A percentile compares a stretch with the other conserved stretches of the same genome.
These are phyloP conservation scores for Parapristionchus giblindavisi DNA, from an alignment of 2,888 invertebrate species.

Conservation along the genomic window DNA sequence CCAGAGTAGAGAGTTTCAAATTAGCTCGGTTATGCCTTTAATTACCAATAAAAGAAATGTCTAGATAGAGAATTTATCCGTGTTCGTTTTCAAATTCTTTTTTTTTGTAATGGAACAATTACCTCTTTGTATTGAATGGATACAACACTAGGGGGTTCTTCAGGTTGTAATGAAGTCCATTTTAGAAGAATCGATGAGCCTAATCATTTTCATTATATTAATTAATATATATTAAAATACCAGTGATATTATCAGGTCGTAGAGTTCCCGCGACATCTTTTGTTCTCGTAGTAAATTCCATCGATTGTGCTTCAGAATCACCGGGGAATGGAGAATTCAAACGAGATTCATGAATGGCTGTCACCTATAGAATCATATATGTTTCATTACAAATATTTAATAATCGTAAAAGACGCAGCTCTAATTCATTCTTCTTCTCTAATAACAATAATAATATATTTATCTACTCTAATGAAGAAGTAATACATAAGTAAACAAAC, in stretches of 20 bases:
- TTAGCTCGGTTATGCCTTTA: too few relatives aligned
- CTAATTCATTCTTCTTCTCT: too few relatives aligned
- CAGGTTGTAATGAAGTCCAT: conserved; percentile 65
- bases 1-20: too few relatives aligned
- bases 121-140: conserved; percentile 64
- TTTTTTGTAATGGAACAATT: neutral
- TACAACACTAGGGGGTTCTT: conserved; percentile 55
- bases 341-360: conserved; percentile 65
- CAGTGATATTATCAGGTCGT: conserved; percentile 65
- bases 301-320: conserved; percentile 64
- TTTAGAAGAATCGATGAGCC: conserved; percentile 58
- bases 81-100: too few relatives aligned
- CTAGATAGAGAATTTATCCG: too few relatives aligned
- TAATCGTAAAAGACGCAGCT: neutral
- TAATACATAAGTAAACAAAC: conserved; percentile 40
- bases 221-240: conserved; percentile 22
- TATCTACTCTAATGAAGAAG: neutral
- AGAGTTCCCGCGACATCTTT: conserved; percentile 66
- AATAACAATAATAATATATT: neutral
- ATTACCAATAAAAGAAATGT: too few relatives aligned
- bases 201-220: neutral
- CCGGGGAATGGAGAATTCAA: conserved; percentile 59
- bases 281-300: conserved; percentile 54
- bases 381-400: neutral
- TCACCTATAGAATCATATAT: conserved; percentile 46